Conservation (phyloP, 2,113 vertebrate genomes). For the Thoracochromis brauschi region DNA sequence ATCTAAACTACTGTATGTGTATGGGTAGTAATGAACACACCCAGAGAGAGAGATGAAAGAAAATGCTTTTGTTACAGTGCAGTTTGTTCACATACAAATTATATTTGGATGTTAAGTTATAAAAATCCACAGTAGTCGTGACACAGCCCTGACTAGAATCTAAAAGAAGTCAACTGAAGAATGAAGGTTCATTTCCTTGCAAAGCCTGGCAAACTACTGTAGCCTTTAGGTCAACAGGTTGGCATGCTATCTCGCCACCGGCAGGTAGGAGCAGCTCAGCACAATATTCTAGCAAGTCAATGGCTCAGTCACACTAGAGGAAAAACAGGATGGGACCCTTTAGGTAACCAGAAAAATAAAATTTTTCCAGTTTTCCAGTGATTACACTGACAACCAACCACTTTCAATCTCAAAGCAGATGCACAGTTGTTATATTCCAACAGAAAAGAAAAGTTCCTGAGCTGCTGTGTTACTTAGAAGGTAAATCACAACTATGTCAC, state of each 20-base stretch:
- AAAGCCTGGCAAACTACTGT: neutral
- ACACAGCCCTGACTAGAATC: neutral
- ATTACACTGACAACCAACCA: neutral
- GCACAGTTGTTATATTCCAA: neutral
- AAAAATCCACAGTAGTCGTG: neutral
- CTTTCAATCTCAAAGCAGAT: neutral
- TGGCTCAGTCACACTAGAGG: neutral
- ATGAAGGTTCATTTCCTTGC: neutral
- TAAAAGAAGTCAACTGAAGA: neutral
- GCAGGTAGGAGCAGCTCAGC: neutral
- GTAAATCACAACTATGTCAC: neutral
- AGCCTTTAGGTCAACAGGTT: neutral
- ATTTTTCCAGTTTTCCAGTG: neutral
- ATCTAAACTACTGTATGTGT: neutral
- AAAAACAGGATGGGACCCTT: neutral
- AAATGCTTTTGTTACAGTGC: neutral
- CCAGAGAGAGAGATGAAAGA: neutral
- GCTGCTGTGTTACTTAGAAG: neutral
- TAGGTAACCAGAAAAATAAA: neutral
- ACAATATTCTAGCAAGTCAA: neutral
- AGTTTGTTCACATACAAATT: neutral
- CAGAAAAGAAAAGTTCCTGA: neutral
- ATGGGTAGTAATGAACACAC: neutral
- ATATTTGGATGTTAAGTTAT: neutral
- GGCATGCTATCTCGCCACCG: neutral